Evolutionary conservation across 2,113 vertebrate genomes (phyloP), one percentile per base, ranked within the genome.

Genomic region (Hystrix cristata): DNA sequence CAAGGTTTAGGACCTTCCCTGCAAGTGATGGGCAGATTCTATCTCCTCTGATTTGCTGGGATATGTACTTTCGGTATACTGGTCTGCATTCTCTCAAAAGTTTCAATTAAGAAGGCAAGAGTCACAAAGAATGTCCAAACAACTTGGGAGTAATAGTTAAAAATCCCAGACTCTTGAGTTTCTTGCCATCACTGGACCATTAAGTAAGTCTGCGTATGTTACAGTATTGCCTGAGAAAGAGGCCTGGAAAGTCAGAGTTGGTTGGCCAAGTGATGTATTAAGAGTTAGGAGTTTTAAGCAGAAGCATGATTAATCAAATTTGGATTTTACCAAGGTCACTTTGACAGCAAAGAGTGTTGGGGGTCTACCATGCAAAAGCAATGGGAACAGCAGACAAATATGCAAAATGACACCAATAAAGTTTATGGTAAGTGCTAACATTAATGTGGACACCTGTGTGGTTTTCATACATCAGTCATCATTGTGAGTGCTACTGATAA

Each of bases 51-150:
- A 76, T 93, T 69, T 81, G 62, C 34, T 95, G 89, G 67, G 89
- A 46, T 88, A 46, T 29, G 31, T 53, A 83, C 55, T 96, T 82
- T 93, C 95, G 94, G 55, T 65, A 29, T 69, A 64, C 74, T 93
- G 65, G 74, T 64, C 83, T 76, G 51, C 74, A 87, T 59, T 90
- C 74, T 90, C 71, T 95, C 62, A 67, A 76, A 57, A 89, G 87
- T 83, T 81, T 90, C 93, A 74, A 79, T 46, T 38, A 92, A 81
- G 85, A 55, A 83, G 90, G 38, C 9, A 57, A 92, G 87, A 64
- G 60, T 53, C 80, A 60, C 2, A n/a, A 76, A 25, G 55, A 78
- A 69, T n/a, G 34, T n/a, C 86, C 83, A 11, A 60, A 57, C 74
- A 79, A 64, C 71, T 51, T 91, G 65, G 19, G 11, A 82, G 59